Conservation (phyloP, 2,888 invertebrate genomes). For the Linnaemya tessellans region DNA sequence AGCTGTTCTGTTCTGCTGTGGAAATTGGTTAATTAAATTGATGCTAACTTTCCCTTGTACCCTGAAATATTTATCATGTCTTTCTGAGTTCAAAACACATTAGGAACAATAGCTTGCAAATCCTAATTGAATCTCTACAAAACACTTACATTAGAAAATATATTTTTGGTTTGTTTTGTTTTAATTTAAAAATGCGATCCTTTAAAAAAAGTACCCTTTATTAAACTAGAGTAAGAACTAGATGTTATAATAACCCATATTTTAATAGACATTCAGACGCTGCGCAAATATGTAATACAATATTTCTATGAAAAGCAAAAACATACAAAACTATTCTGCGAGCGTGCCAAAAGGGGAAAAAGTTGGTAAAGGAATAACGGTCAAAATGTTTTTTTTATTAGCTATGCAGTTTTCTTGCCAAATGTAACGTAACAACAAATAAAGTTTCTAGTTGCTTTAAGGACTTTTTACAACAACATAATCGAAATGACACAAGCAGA, state of each 20-base stretch:
- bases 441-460: not conserved
- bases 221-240: not conserved
- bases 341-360: constrained; percentile 41
- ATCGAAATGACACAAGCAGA: constrained; percentile 26
- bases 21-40: too few relatives aligned
- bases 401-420: constrained; percentile 17
- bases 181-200: too few relatives aligned
- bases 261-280: constrained; percentile 61
- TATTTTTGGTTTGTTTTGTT: too few relatives aligned
- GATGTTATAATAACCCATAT: constrained; percentile 60
- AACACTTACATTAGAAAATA: too few relatives aligned
- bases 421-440: constrained; percentile 39
- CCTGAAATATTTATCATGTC: too few relatives aligned
- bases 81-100: too few relatives aligned
- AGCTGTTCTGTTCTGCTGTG: too few relatives aligned
- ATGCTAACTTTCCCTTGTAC: too few relatives aligned
- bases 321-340: constrained; percentile 34
- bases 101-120: too few relatives aligned
- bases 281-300: constrained; percentile 17
- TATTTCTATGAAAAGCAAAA: constrained; percentile 16
- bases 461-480: not conserved
- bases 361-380: not conserved
- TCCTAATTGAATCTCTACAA: too few relatives aligned
- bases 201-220: not conserved
- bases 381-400: constrained; percentile 13